Evolutionary conservation across 2,888 invertebrate genomes (phyloP), one percentile per base, ranked within the genome.

Genomic region (Apoda limacodes): DNA sequence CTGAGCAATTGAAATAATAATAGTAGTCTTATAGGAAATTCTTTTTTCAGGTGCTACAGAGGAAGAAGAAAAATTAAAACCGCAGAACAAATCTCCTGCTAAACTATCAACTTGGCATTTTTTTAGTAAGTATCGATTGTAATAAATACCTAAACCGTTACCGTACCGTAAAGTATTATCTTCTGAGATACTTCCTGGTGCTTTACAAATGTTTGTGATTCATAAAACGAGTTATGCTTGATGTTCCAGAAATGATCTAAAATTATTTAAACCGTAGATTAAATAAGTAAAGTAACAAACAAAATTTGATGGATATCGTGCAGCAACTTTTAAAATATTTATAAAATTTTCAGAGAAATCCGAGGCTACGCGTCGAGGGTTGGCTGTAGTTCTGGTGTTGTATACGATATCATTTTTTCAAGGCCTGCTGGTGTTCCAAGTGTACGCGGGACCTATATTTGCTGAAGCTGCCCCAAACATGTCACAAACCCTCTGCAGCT

Each of bases 371-470:
- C 64, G 65, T 1, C 50, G 48, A 2, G 65, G 64, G 0, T 38
- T 72, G 9, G 9, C 50, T 2, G 39, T 68, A 0, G 42, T 43
- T 2, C 17, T 68, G 0, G 40, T 47, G 0, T 39, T 72, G 2
- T 48, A 56, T 34, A 59, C 62, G 0, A 43, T 60, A 0, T 45
- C 59, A 9, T 54, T 66, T 9, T 68, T 67, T 46, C 70, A 75
- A 59, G 75, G 75, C 0, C 32, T 70, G 0, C 48, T 69, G 1
- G 60, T 60, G 0, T 43, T 74, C 1, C 67, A 70, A 37, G 71
- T 74, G 13, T 74, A 69, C 35, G 72, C 74, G 0, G 61, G 58
- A 6, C 68, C 68, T 0, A 33, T 75, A 17, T 74, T 75, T 35
- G 36, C 37, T 1, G 52, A 63, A 27, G 67, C 67, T 0, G 49